Evolutionary conservation across 2,797 vertebrate species (phyloP).

Genomic region (Poecilia gillii): DNA sequence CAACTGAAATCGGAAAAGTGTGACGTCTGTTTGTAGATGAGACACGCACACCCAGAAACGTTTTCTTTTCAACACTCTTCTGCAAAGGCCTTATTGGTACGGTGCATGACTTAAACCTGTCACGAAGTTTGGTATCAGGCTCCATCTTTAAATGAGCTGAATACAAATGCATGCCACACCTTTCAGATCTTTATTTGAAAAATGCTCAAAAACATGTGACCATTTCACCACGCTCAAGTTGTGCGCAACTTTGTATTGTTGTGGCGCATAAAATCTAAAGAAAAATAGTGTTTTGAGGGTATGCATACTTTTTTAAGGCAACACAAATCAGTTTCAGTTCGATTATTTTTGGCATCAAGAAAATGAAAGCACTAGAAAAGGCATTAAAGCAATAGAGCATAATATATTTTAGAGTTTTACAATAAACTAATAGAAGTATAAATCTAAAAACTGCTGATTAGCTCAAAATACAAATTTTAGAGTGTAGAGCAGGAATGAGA

Average conservation of each 20-base stretch:
- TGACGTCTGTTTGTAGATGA: neutral
- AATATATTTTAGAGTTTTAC: neutral
- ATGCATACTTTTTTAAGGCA: neutral
- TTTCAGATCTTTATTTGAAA: neutral
- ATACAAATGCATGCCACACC: neutral
- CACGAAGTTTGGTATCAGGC: neutral
- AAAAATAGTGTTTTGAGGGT: too few species aligned
- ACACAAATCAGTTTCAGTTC: neutral
- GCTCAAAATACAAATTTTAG: neutral
- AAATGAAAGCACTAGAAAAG: neutral
- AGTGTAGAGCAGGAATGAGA: neutral
- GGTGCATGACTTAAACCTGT: neutral
- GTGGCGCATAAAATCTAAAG: neutral
- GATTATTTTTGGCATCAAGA: neutral
- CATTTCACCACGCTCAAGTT: neutral
- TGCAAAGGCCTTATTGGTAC: neutral
- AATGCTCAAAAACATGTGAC: neutral
- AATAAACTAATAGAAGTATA: neutral
- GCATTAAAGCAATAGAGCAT: neutral
- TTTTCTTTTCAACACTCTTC: neutral
- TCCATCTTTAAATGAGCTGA: neutral
- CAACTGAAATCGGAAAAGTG: neutral
- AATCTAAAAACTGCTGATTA: neutral
- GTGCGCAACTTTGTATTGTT: neutral
- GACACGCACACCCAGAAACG: neutral